Evolutionary conservation across 2,888 invertebrate genomes (phyloP), one percentile per base, ranked within the genome.

Genomic region (Epinotia brunnichana): DNA sequence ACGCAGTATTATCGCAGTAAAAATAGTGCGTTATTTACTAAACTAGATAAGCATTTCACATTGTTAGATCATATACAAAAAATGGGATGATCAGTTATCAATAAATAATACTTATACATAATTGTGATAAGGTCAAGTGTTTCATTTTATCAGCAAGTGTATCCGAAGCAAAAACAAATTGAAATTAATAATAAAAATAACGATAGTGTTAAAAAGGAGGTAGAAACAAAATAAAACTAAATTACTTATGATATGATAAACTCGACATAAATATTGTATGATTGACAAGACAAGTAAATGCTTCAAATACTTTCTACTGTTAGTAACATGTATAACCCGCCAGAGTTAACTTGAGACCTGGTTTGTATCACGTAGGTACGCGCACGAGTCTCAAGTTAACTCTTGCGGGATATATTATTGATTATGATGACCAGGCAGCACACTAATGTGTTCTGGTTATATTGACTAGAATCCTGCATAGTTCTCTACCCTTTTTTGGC

Each of bases 381-480:
- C n/a, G n/a, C n/a, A n/a, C n/a, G n/a, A n/a, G n/a, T n/a, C n/a
- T n/a, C n/a, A n/a, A n/a, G n/a, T n/a, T n/a, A n/a, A n/a, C n/a
- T n/a, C n/a, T n/a, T n/a, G n/a, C n/a, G n/a, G n/a, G n/a, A n/a
- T n/a, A 0, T 21, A 64, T 61, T 61, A 19, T 17, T 17, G 21
- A 54, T 64, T 39, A 3, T 11, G 19, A 39, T 24, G 41, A 21
- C 41, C 66, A 41, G 66, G 41, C 61, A 54, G 61, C 5, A 54
- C 61, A 62, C 29, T 17, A 54, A n/a, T 29, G 62, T 70, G 63
- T 63, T 56, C 29, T 11, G 48, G 48, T 56, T 63, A 70, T 3
- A 21, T 35, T 70, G 70, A 70, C 70, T 70, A 70, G 70, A 70
- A 63, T 70, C 44, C 62, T 70, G 56, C 56, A 70, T 53, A 62